Conservation (phyloP, 2,888 invertebrate species). For the Allygus modestus region DNA sequence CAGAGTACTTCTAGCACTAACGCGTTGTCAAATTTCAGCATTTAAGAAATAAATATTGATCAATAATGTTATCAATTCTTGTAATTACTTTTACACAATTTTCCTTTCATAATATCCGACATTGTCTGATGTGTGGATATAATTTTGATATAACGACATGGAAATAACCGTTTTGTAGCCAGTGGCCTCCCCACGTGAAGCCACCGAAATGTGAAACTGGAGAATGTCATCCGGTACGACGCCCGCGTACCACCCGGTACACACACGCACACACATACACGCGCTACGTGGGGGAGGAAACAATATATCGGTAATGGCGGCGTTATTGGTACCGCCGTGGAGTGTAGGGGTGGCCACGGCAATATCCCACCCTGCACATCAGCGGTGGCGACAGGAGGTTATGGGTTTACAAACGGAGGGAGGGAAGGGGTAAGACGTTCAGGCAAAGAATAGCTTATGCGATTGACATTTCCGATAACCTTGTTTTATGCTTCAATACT, state of each 20-base stretch:
- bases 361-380: neutral
- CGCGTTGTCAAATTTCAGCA: too few relatives aligned
- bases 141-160: neutral
- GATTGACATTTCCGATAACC: too few relatives aligned
- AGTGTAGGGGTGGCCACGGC: neutral
- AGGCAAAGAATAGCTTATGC: too few relatives aligned
- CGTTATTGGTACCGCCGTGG: neutral
- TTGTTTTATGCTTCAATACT: too few relatives aligned
- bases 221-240: conserved; percentile 9
- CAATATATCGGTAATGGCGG: conserved; percentile 18
- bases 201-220: conserved; percentile 47
- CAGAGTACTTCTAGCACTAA: too few relatives aligned
- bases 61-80: too few relatives aligned
- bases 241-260: neutral
- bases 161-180: conserved; percentile 17
- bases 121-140: too few relatives aligned
- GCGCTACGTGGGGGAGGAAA: neutral
- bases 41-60: too few relatives aligned
- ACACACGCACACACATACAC: neutral
- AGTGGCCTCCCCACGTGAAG: conserved; percentile 11
- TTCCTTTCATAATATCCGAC: too few relatives aligned
- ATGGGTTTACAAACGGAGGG: too few relatives aligned
- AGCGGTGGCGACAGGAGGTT: neutral
- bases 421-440: too few relatives aligned
- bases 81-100: too few relatives aligned